Evolutionary conservation across 2,113 vertebrate species (phyloP).

Genomic region (Miniopterus natalensis): DNA sequence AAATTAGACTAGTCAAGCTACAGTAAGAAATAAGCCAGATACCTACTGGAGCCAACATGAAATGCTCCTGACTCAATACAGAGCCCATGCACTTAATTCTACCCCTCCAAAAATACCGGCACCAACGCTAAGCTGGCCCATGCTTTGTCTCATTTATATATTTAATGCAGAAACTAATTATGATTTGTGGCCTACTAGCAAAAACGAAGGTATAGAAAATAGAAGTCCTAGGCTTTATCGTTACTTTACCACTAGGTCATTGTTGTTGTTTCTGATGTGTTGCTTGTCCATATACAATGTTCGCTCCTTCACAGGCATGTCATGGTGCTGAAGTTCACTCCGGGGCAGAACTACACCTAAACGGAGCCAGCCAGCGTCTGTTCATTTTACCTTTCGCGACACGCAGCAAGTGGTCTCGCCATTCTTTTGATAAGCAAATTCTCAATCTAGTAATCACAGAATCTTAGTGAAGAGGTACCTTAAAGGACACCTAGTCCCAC

Average conservation of each 20-base stretch:
- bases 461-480: slow-evolving; percentile 36
- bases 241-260: neutral
- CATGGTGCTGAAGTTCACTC: neutral
- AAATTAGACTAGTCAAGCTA: slow-evolving; percentile 54
- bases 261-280: neutral
- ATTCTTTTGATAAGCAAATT: slow-evolving; percentile 29
- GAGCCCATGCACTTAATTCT: slow-evolving; percentile 23
- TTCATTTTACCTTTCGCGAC: neutral
- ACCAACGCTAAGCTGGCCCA: neutral
- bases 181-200: neutral
- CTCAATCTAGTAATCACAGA: neutral
- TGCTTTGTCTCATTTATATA: neutral
- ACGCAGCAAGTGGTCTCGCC: neutral
- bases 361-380: neutral
- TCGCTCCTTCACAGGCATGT: neutral
- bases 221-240: slow-evolving; percentile 46
- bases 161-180: slow-evolving; percentile 41
- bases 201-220: slow-evolving; percentile 43
- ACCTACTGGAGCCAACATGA: neutral
- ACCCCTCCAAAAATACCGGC: neutral
- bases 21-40: neutral
- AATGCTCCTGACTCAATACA: slow-evolving; percentile 29
- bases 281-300: neutral
- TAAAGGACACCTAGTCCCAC: neutral
- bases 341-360: neutral